Evolutionary conservation across 92 coral and sea anemone species (phyloP).

Genomic region (Epizoanthus ramosus): DNA sequence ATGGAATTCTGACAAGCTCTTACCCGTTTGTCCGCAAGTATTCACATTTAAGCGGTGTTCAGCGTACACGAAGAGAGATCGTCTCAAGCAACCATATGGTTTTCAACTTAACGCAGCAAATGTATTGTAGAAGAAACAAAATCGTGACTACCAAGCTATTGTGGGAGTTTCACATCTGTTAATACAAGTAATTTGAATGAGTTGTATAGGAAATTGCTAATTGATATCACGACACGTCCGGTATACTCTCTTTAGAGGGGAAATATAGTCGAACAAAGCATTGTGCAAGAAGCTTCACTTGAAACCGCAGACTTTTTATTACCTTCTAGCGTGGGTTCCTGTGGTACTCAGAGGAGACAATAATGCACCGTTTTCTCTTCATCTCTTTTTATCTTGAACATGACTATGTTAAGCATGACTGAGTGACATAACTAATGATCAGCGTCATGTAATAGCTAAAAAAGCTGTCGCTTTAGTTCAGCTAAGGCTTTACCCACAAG

Average conservation of each 20-base stretch:
- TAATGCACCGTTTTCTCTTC: not conserved
- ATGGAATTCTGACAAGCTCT: not conserved
- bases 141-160: constrained; percentile 12
- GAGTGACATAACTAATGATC: constrained; percentile 20
- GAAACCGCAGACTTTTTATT: not conserved
- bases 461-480: not conserved
- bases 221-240: constrained; percentile 9
- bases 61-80: not conserved
- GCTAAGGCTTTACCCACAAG: not conserved
- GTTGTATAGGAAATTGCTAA: constrained; percentile 23
- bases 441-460: constrained; percentile 7
- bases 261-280: not conserved
- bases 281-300: not conserved
- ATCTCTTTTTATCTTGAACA: not conserved
- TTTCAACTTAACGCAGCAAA: constrained; percentile 17
- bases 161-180: constrained; percentile 8
- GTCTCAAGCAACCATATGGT: not conserved
- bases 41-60: not conserved
- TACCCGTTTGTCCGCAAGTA: constrained; percentile 3
- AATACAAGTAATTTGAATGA: not conserved
- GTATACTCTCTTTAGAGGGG: not conserved
- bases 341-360: constrained; percentile 7
- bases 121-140: not conserved
- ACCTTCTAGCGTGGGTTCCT: not conserved
- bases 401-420: not conserved